Base-by-base conservation (phyloP, 92 coral and sea anemone species). In the Phenganax marumi region DNA sequence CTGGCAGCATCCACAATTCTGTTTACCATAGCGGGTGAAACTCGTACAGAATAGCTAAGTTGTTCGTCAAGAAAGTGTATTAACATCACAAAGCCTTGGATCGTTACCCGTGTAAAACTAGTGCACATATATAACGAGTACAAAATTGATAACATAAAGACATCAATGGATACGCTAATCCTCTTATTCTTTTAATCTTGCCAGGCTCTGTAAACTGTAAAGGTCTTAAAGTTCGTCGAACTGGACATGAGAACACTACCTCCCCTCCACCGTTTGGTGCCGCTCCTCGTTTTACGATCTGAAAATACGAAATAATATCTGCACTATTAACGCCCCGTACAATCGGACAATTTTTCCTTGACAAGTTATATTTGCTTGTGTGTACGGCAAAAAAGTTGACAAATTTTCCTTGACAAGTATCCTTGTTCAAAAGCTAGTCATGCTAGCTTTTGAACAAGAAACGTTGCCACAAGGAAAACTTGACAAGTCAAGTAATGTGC, bases 201-300 rank as follows among this genome's bases (percentile, higher is more conserved):
- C 98, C 98, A 68, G 96, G 93, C 71, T 92, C 97, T 65, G 90
- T 92, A 62, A 87, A 89, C 73, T 92, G 97, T 21, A 95, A 54
- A 13, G 98, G 98, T 64, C 98, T 86, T 64, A 96, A 82, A 12
- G 79, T 90, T 68, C 93, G 89, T 26, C 99, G 89, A 0, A 96
- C 97, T 52, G 99, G 99, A 85, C 99, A 96, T 19, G 97, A 85
- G 77, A 96, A 96, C 46, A 79, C 48, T 25, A 96, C 93, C 83
- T 96, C 96, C 19, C 99, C 99, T 73, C 99, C 99, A 49, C 99
- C 99, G 49, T 88, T 88, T 70, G 99, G 99, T 66, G 97, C 92
- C 24, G 96, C 97, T 50, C 99, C 99, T 84, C 99, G 91, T 85
- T 85, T 96, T n/a, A 85, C 84, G 52, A 96, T 96, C 99, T 92